A percentile compares a stretch with the other conserved stretches of the same genome.
These are phyloP conservation scores for Cantharis rustica DNA, from an alignment of 2,888 invertebrate species.

Conservation along the genomic window DNA sequence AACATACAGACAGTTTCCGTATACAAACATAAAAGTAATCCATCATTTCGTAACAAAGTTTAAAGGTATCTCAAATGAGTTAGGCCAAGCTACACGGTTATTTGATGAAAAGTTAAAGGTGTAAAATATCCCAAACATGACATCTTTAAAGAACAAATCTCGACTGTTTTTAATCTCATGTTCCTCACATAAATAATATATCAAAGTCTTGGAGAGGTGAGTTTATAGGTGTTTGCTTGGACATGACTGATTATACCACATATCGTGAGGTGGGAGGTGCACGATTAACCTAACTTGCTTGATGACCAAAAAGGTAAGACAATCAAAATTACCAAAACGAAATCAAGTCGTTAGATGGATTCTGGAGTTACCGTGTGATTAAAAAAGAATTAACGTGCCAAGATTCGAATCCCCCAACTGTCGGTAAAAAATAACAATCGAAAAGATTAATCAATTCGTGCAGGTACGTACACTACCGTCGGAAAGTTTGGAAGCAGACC, in stretches of 20 bases:
- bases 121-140: conserved; percentile 74
- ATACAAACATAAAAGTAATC: conserved; percentile 27
- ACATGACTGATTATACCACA: conserved; percentile 52
- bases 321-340: conserved; percentile 15
- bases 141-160: conserved; percentile 49
- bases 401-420: not conserved
- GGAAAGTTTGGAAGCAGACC: no score
- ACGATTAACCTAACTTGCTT: conserved; percentile 36
- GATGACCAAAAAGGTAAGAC: conserved; percentile 32
- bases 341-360: conserved; percentile 34
- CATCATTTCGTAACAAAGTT: conserved; percentile 35
- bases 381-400: not conserved
- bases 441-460: no score
- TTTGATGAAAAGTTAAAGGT: conserved; percentile 41
- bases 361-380: conserved; percentile 48
- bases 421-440: no score
- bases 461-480: no score
- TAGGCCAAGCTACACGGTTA: conserved; percentile 22
- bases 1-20: not conserved
- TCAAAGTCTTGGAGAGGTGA: conserved; percentile 50
- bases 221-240: conserved; percentile 49
- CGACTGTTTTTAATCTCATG: conserved; percentile 48
- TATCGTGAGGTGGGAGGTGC: conserved; percentile 43
- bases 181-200: conserved; percentile 53
- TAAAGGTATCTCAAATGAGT: conserved; percentile 25